Evolutionary conservation across 2,113 vertebrate genomes (phyloP), one percentile per base, ranked within the genome.

Genomic region (Scomber japonicus): DNA sequence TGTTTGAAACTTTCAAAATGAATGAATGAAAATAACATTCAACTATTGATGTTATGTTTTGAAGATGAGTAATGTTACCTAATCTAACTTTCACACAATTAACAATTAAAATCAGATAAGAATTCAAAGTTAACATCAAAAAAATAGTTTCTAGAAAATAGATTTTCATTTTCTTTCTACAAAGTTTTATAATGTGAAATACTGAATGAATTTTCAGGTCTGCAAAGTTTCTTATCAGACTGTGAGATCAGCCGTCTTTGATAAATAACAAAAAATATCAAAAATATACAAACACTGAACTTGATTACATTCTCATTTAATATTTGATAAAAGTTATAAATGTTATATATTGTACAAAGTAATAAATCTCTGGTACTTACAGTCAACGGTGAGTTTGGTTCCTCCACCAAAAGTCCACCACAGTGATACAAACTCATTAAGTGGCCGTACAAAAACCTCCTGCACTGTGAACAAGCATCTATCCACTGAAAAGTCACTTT

Each of bases 361-460:
- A 30, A 48, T 48, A 71, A 19, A 24, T 49, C 1, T 76, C 7
- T 56, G 6, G 12, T 83, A 86, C 87, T 89, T 78, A 88, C 86
- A 62, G 70, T 75, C 14, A 21, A 76, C 1, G 60, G 62, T 19
- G 71, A 88, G 76, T 85, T 83, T 75, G 49, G 81, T 86, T 70
- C 83, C 80, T 81, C 68, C 73, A 62, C 72, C 82, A 30, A 85
- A 89, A 55, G 77, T 80, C 0, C 0, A 5, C 76, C 82, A 87
- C 76, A 75, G 76, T 83, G 87, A 63, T 72, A 57, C 80, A 81
- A 68, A 80, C 56, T 61, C 40, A 44, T 77, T 55, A 46, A 80
- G 46, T 4, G 24, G 73, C 62, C 63, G 57, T 77, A 76, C 83
- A 77, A 83, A 77, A 83, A 82, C 80, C 80, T 73, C 57, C 16